Conservation (phyloP, 2,888 invertebrate genomes). For the Pseudoips prasinana region DNA sequence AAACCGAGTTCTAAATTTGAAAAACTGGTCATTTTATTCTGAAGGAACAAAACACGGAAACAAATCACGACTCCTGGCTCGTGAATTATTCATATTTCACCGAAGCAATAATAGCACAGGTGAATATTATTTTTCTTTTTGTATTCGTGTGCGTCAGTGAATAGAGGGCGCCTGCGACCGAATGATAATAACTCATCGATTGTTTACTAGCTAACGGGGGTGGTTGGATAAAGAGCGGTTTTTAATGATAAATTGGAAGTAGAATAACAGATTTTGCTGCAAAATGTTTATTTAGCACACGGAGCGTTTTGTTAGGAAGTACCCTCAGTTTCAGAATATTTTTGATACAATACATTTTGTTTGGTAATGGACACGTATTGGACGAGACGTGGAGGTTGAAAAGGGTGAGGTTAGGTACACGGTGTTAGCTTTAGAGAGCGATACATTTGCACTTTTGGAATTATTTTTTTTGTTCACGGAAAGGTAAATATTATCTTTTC, state of each 20-base stretch:
- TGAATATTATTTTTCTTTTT: slow-evolving; percentile 68
- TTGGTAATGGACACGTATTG: not conserved
- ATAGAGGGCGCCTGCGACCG: slow-evolving; percentile 49
- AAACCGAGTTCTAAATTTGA: slow-evolving; percentile 29
- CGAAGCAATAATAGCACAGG: slow-evolving; percentile 65
- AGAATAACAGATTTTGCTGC: not conserved
- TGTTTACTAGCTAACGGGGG: slow-evolving; percentile 61
- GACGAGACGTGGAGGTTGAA: not conserved
- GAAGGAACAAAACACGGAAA: slow-evolving; percentile 55
- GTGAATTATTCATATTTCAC: slow-evolving; percentile 71
- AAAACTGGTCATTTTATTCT: slow-evolving; percentile 23
- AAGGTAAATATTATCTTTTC: too few species aligned
- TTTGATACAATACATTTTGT: not conserved
- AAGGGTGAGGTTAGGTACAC: too few species aligned
- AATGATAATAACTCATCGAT: slow-evolving; percentile 77
- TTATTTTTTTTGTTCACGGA: too few species aligned
- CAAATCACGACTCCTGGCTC: slow-evolving; percentile 53
- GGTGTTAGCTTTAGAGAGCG: too few species aligned
- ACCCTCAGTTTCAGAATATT: too few species aligned
- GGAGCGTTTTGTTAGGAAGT: not conserved
- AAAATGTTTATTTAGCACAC: not conserved
- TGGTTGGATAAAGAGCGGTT: slow-evolving; percentile 21
- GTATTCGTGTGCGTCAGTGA: slow-evolving; percentile 42
- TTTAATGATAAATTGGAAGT: slow-evolving; percentile 34
- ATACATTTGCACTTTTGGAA: too few species aligned